Percentiles rank a stretch among this genome's conserved stretches.
These are phyloP conservation scores for Cataglyphis cursor DNA, from an alignment of 2,888 invertebrate species.

Conservation along the genomic window DNA sequence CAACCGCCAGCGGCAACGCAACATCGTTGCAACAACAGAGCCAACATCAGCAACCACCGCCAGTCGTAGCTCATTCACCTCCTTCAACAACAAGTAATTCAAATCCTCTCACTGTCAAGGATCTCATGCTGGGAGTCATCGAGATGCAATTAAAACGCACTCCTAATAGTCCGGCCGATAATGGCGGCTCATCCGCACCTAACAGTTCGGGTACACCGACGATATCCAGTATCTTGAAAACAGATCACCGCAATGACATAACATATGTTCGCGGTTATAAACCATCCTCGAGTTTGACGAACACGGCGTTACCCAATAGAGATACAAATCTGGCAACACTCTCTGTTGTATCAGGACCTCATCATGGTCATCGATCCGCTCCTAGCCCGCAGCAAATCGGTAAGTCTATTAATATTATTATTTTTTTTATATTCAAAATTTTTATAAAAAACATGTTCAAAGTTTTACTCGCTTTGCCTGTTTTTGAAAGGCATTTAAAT, in stretches of 20 bases:
- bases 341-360: constrained; percentile 89
- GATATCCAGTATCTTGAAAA: constrained; percentile 89
- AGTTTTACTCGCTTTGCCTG: background rate
- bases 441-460: background rate
- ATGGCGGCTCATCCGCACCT: constrained; percentile 80
- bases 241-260: constrained; percentile 88
- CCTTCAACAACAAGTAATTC: constrained; percentile 85
- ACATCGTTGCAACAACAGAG: constrained; percentile 86
- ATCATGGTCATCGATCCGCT: constrained; percentile 84
- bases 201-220: constrained; percentile 88
- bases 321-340: constrained; percentile 89
- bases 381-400: constrained; percentile 85
- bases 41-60: constrained; percentile 82
- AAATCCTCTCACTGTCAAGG: constrained; percentile 92
- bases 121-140: constrained; percentile 94
- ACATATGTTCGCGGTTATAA: constrained; percentile 88
- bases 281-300: constrained; percentile 79
- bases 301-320: constrained; percentile 81
- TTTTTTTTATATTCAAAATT: background rate
- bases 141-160: constrained; percentile 92
- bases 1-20: constrained; percentile 76
- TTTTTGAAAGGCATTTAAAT: background rate
- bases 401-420: constrained; percentile 61
- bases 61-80: constrained; percentile 79
- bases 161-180: constrained; percentile 87